Evolutionary conservation across 2,888 invertebrate genomes (phyloP).

Genomic region (Phrixothrix hirtus): DNA sequence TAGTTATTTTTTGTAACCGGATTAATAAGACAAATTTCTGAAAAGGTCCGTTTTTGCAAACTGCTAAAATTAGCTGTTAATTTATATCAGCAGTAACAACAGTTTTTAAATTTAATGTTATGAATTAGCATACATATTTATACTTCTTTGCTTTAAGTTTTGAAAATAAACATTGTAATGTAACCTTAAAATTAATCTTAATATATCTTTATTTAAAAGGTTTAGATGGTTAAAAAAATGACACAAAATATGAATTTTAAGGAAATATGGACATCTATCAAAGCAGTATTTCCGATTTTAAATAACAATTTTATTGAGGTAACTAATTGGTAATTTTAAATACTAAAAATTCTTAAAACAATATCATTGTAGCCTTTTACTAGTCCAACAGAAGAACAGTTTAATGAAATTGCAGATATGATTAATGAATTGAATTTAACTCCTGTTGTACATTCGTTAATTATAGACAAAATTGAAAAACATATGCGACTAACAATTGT

Average conservation of each 20-base stretch:
- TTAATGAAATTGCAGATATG: conserved; percentile 45
- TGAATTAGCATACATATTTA: too few species aligned
- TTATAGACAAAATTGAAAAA: conserved; percentile 62
- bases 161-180: too few species aligned
- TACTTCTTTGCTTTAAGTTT: too few species aligned
- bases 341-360: conserved; percentile 1
- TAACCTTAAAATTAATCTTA: too few species aligned
- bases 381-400: conserved; percentile 47
- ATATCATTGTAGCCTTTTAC: conserved; percentile 36
- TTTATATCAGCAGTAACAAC: background rate
- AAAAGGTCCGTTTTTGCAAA: too few species aligned
- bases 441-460: conserved; percentile 51
- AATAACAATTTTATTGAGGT: conserved; percentile 38
- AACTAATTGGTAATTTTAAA: conserved; percentile 14
- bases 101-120: too few species aligned
- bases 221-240: background rate
- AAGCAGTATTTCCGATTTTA: conserved; percentile 47
- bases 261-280: conserved; percentile 41
- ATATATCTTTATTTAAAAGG: background rate
- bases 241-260: conserved; percentile 28
- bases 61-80: too few species aligned
- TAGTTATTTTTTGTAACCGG: too few species aligned
- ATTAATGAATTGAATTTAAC: conserved; percentile 49
- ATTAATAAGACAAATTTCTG: too few species aligned
- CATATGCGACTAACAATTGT: conserved; percentile 64